Evolutionary conservation across 2,888 invertebrate genomes (phyloP).

Genomic region (Microdon myrmicae): DNA sequence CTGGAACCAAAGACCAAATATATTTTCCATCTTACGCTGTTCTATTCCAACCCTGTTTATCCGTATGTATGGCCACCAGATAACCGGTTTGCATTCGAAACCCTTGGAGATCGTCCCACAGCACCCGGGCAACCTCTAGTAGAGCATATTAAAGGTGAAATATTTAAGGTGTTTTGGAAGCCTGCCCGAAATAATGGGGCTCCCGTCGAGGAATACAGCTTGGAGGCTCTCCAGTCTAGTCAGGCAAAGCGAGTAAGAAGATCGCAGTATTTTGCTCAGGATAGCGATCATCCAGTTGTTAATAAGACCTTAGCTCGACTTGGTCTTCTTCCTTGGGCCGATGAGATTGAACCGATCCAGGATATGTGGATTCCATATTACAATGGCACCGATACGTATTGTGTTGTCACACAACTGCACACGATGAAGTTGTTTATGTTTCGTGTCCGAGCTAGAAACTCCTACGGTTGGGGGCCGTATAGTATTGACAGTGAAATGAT

Average conservation of each 20-base stretch:
- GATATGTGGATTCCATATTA: slow-evolving; percentile 75
- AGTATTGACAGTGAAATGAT: slow-evolving; percentile 74
- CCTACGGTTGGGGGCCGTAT: slow-evolving; percentile 83
- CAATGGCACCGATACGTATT: slow-evolving; percentile 84
- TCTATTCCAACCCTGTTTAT: slow-evolving; percentile 72
- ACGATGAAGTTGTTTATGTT: slow-evolving; percentile 75
- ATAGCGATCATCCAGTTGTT: slow-evolving; percentile 10
- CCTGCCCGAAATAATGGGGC: slow-evolving; percentile 82
- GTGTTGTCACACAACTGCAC: slow-evolving; percentile 77
- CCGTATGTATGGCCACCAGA: slow-evolving; percentile 79
- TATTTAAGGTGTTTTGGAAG: slow-evolving; percentile 85
- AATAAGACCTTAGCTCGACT: slow-evolving; percentile 49
- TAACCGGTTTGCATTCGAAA: slow-evolving; percentile 78
- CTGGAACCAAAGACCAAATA: slow-evolving; percentile 82
- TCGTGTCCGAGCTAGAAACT: slow-evolving; percentile 81
- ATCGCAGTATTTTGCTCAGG: slow-evolving; percentile 33
- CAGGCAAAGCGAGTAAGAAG: slow-evolving; percentile 53
- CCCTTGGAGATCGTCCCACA: slow-evolving; percentile 82
- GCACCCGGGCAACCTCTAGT: slow-evolving; percentile 80
- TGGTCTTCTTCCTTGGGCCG: slow-evolving; percentile 68
- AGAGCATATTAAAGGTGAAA: slow-evolving; percentile 77
- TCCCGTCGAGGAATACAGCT: slow-evolving; percentile 76
- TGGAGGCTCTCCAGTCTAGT: slow-evolving; percentile 74
- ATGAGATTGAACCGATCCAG: slow-evolving; percentile 69
- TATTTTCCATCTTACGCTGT: slow-evolving; percentile 75